Evolutionary conservation across 2,113 vertebrate genomes (phyloP).

Genomic region (Ailurus styani): DNA sequence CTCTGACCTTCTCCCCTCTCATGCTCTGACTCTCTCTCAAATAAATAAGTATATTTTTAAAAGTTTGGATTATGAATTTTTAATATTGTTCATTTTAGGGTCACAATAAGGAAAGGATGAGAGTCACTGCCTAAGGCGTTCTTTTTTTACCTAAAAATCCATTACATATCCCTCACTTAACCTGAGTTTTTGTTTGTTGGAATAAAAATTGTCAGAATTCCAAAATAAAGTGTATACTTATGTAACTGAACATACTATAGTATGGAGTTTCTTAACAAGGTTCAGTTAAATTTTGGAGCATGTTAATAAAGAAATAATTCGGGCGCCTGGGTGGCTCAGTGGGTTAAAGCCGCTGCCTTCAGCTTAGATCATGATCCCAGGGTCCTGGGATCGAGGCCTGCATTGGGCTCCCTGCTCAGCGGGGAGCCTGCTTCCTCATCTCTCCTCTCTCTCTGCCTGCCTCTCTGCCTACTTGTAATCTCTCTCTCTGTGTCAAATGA

Average conservation of each 20-base stretch:
- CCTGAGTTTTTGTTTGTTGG: constrained; percentile 4
- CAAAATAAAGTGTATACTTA: background rate
- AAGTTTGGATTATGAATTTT: background rate
- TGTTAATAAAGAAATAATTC: background rate
- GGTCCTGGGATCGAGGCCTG: too few species aligned
- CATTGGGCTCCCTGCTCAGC: too few species aligned
- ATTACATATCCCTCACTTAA: background rate
- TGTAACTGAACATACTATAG: background rate
- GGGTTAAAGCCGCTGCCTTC: too few species aligned
- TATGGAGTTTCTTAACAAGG: background rate
- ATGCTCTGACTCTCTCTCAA: too few species aligned
- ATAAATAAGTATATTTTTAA: too few species aligned
- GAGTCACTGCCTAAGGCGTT: background rate
- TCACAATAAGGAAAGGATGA: background rate
- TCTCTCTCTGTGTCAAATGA: too few species aligned
- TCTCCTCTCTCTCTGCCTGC: too few species aligned
- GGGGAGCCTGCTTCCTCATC: too few species aligned
- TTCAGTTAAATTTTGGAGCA: background rate
- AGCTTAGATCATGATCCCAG: too few species aligned
- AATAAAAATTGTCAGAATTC: background rate
- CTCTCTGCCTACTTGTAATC: too few species aligned
- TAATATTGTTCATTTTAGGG: background rate
- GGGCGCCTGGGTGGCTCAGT: too few species aligned
- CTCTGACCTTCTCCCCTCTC: too few species aligned
- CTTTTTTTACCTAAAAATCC: background rate